A percentile compares a stretch with the other conserved stretches of the same genome.
These are phyloP conservation scores for Ceratosolen solmsi DNA, from an alignment of 1,140 invertebrate species.

Conservation along the genomic window DNA sequence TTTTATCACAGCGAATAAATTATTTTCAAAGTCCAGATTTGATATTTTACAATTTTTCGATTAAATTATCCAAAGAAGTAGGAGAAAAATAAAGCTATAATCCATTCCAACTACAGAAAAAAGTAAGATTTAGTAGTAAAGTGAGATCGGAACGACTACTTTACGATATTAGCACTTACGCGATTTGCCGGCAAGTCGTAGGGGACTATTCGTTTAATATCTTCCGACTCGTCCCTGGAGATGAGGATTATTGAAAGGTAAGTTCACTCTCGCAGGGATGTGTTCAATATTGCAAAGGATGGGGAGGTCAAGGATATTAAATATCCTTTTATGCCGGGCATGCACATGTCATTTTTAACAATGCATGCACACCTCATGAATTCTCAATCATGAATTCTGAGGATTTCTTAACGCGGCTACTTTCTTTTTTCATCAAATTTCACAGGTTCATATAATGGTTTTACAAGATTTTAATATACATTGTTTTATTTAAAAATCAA, in stretches of 20 bases:
- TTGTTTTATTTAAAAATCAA: too few relatives aligned
- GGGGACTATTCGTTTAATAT: background rate
- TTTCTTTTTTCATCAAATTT: too few relatives aligned
- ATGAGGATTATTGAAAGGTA: background rate
- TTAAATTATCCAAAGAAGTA: background rate
- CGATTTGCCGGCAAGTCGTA: background rate
- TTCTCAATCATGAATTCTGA: too few relatives aligned
- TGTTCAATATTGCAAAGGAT: constrained; percentile 9
- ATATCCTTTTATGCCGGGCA: background rate
- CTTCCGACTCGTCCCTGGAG: background rate
- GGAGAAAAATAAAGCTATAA: background rate
- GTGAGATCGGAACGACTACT: background rate
- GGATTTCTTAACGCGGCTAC: too few relatives aligned
- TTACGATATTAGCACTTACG: background rate
- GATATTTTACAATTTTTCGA: background rate
- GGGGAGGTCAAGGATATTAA: background rate
- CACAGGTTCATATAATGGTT: too few relatives aligned
- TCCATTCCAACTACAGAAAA: background rate
- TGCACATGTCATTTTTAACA: too few relatives aligned
- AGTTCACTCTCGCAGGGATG: background rate
- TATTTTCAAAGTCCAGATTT: background rate
- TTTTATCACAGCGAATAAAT: too few relatives aligned
- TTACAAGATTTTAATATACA: too few relatives aligned
- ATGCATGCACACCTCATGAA: too few relatives aligned
- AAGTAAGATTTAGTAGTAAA: background rate